These are phyloP conservation scores for Rhyacichthys aspro DNA, from an alignment of 2,797 vertebrate genomes.

Conservation along the genomic window DNA sequence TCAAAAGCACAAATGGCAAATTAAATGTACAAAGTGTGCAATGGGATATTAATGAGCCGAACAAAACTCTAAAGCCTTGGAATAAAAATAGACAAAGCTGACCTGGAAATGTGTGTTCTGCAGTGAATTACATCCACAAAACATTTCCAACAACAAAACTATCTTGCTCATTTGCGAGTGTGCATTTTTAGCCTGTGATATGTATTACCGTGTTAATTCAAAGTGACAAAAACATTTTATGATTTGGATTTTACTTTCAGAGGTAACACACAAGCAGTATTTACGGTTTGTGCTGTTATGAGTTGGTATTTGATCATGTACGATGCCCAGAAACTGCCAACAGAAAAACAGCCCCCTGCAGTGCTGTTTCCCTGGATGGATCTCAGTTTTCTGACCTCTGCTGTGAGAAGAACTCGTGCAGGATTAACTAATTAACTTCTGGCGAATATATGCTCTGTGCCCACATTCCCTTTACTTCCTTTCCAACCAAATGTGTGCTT, in stretches of 20 bases:
- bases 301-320: slow-evolving; percentile 51
- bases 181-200: slow-evolving; percentile 1
- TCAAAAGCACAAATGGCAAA: slow-evolving; percentile 2
- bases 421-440: slow-evolving; percentile 45
- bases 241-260: slow-evolving; percentile 35
- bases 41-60: slow-evolving; percentile 16
- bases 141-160: background rate
- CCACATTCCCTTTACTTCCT: slow-evolving; percentile 12
- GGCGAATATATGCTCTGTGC: slow-evolving; percentile 2
- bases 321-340: slow-evolving; percentile 24
- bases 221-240: slow-evolving; percentile 9
- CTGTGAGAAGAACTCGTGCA: slow-evolving; percentile 25
- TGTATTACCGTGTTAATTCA: slow-evolving; percentile 14
- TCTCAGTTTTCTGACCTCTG: slow-evolving; percentile 43
- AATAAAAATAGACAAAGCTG: slow-evolving; percentile 27
- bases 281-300: slow-evolving; percentile 42
- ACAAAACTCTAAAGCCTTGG: slow-evolving; percentile 8
- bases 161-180: background rate
- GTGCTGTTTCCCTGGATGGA: slow-evolving; percentile 37
- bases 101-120: slow-evolving; percentile 30
- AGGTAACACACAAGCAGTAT: slow-evolving; percentile 22
- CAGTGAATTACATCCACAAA: slow-evolving; percentile 6
- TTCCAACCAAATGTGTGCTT: background rate
- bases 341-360: slow-evolving; percentile 41
- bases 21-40: slow-evolving; percentile 17